Percentiles rank a stretch among this genome's conserved stretches.
phyloP scores from a whole-genome alignment of 2,888 invertebrate genomes.

The Andrena minutula region DNA sequence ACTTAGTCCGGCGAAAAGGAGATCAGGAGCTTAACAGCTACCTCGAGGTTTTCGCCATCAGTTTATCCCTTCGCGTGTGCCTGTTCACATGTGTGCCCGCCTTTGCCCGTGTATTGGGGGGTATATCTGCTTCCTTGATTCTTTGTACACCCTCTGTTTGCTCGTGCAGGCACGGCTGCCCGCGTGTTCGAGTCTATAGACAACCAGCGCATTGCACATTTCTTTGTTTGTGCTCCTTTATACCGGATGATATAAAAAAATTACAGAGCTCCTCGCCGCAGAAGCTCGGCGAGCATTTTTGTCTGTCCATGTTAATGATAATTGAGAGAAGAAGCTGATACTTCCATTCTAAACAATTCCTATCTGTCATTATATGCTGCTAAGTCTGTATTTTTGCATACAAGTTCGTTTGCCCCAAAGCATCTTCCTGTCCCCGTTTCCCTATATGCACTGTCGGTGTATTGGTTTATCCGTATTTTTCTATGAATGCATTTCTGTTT shows the following conservation, averaged over 20 bases:
- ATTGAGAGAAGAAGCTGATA: neutral
- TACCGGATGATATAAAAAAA: neutral
- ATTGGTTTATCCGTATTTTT: slow-evolving; percentile 47
- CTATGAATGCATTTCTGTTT: slow-evolving; percentile 57
- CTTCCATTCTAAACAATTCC: no score
- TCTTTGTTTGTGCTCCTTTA: neutral
- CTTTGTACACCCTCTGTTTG: neutral
- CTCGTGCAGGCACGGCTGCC: neutral
- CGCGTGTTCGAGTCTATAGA: neutral
- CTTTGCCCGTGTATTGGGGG: neutral
- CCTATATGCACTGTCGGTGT: slow-evolving; percentile 19
- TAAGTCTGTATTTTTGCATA: neutral
- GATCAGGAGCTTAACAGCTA: slow-evolving; percentile 73
- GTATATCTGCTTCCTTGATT: slow-evolving; percentile 10
- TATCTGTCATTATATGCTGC: neutral
- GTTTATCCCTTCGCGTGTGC: slow-evolving; percentile 55
- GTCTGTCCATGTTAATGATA: neutral
- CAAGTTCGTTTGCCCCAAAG: neutral
- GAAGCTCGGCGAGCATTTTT: neutral
- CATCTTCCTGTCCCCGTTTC: slow-evolving; percentile 22
- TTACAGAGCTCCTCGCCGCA: neutral
- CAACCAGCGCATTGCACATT: neutral
- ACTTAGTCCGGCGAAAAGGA: slow-evolving; percentile 72
- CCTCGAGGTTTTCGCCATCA: slow-evolving; percentile 69
- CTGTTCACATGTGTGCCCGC: slow-evolving; percentile 22